Evolutionary conservation across 2,888 invertebrate species (phyloP).

Genomic region (Aphodius granarius): DNA sequence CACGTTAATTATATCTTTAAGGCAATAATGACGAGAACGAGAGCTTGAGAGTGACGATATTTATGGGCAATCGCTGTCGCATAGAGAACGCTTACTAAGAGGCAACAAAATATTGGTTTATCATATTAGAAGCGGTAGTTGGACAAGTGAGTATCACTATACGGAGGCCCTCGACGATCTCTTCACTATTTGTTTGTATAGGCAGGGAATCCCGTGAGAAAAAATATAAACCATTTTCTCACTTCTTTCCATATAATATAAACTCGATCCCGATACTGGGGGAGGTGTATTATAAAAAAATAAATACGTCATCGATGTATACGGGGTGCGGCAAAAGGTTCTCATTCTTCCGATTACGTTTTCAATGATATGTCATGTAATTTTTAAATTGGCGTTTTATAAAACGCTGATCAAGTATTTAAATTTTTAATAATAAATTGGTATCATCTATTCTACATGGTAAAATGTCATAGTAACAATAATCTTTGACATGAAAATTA

Average conservation of each 20-base stretch:
- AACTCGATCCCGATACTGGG: slow-evolving; percentile 15
- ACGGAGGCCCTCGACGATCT: slow-evolving; percentile 20
- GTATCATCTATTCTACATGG: too few species aligned
- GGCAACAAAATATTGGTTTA: slow-evolving; percentile 33
- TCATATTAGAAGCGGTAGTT: slow-evolving; percentile 32
- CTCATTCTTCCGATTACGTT: background rate
- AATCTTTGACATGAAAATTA: too few species aligned
- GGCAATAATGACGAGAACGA: slow-evolving; percentile 32
- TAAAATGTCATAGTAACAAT: too few species aligned
- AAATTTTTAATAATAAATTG: too few species aligned
- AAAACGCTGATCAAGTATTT: too few species aligned
- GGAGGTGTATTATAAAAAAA: background rate
- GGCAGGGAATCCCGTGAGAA: slow-evolving; percentile 25
- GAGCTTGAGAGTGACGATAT: slow-evolving; percentile 21
- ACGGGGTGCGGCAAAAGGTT: background rate
- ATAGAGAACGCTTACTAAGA: slow-evolving; percentile 28
- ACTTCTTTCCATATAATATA: slow-evolving; percentile 26
- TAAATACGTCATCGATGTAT: slow-evolving; percentile 20
- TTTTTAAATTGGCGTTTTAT: too few species aligned
- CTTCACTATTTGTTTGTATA: slow-evolving; percentile 27
- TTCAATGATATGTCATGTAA: too few species aligned
- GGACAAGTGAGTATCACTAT: slow-evolving; percentile 23
- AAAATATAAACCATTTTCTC: slow-evolving; percentile 28
- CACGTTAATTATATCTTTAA: slow-evolving; percentile 36
- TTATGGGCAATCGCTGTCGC: slow-evolving; percentile 17